Conservation (phyloP, 2,797 vertebrate species). For the Chloroceryle amazona region DNA sequence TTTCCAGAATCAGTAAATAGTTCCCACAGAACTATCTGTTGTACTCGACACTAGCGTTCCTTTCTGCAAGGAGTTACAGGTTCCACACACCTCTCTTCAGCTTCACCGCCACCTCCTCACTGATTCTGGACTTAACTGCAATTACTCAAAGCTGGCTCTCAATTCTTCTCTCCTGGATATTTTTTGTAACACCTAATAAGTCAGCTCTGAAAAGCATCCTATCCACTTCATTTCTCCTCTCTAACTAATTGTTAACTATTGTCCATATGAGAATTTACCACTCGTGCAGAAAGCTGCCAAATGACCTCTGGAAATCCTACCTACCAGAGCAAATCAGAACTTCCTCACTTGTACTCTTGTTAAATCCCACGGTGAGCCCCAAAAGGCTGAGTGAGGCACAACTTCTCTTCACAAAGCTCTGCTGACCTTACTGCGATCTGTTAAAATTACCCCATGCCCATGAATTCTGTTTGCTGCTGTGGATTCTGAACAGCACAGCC, state of each 20-base stretch:
- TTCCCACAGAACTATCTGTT: not conserved
- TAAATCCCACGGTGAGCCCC: not conserved
- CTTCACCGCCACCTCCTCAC: not conserved
- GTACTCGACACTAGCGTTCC: not conserved
- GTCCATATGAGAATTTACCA: rapidly evolving
- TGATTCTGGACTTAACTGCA: not conserved
- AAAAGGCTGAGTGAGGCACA: not conserved
- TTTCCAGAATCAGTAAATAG: not conserved
- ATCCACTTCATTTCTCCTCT: not conserved
- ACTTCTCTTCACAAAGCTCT: not conserved
- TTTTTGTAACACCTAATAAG: not conserved
- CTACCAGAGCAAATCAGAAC: not conserved
- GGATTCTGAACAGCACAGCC: not conserved
- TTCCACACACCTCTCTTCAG: not conserved
- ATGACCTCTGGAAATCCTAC: not conserved
- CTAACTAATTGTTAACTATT: not conserved
- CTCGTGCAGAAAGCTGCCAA: not conserved
- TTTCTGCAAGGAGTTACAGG: not conserved
- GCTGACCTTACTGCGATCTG: not conserved
- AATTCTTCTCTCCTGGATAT: not conserved
- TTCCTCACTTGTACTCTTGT: not conserved
- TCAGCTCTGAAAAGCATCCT: not conserved
- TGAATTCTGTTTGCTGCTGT: not conserved
- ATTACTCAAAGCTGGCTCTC: not conserved
- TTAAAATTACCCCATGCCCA: rapidly evolving